phyloP scores from a whole-genome alignment of 2,113 vertebrate genomes.

The Grallaria varia region DNA sequence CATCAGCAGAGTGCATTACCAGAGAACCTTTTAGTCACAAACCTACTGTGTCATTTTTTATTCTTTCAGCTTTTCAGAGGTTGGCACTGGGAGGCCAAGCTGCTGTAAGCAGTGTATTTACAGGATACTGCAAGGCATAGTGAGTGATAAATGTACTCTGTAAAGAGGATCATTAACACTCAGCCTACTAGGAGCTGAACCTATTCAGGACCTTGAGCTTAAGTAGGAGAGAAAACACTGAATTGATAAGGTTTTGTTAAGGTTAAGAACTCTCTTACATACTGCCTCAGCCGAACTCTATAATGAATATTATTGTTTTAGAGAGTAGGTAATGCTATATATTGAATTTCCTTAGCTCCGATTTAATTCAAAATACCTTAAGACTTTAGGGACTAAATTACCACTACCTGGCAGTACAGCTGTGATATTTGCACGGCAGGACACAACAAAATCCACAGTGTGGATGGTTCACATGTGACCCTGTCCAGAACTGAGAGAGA shows the following conservation, averaged over 20 bases:
- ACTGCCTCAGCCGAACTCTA: background rate
- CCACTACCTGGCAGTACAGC: background rate
- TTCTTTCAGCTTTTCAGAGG: background rate
- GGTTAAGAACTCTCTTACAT: background rate
- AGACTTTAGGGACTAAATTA: background rate
- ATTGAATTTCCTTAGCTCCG: background rate
- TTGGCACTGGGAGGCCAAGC: background rate
- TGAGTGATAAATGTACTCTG: background rate
- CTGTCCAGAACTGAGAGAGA: background rate
- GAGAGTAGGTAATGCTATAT: background rate
- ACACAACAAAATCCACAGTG: background rate
- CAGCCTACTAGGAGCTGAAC: background rate
- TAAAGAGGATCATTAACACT: conserved; percentile 21
- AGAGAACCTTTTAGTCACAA: background rate
- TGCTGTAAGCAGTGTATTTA: background rate
- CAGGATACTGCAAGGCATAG: background rate
- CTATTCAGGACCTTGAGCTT: background rate
- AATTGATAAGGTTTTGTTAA: conserved; percentile 33
- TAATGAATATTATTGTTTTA: background rate
- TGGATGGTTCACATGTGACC: background rate
- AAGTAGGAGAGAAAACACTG: conserved; percentile 1
- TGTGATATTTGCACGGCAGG: background rate
- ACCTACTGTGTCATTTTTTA: background rate
- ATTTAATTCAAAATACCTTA: background rate
- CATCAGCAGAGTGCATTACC: background rate